Evolutionary conservation across 2,113 vertebrate species (phyloP).

Genomic region (Capreolus pygargus): DNA sequence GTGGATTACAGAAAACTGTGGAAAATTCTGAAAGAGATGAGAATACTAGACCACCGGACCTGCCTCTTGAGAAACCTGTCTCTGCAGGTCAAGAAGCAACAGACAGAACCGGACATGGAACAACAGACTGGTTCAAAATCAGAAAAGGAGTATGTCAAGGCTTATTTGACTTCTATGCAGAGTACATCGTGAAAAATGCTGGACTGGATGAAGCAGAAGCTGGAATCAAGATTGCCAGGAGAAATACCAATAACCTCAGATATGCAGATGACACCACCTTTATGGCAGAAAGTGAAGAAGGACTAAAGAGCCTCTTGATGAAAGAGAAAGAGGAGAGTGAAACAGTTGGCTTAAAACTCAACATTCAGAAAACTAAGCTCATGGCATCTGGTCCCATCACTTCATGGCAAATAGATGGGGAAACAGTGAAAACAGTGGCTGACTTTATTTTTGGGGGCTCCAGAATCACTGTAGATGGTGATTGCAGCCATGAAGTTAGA

Average conservation of each 20-base stretch:
- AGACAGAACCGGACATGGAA: neutral
- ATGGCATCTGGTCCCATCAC: neutral
- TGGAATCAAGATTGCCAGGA: neutral
- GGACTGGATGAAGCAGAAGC: neutral
- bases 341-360: neutral
- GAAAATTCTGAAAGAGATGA: neutral
- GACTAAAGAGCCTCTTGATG: neutral
- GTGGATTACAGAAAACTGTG: neutral
- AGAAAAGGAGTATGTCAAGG: neutral
- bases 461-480: neutral
- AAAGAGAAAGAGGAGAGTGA: neutral
- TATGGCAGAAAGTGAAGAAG: neutral
- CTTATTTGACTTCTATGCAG: neutral
- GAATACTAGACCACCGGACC: neutral
- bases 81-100: neutral
- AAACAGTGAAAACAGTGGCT: neutral
- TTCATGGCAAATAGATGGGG: neutral
- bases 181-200: neutral
- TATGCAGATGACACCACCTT: neutral
- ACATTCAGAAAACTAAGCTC: neutral
- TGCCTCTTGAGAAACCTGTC: neutral
- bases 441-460: neutral
- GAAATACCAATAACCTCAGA: neutral
- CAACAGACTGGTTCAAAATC: neutral
- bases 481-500: neutral